phyloP scores from a whole-genome alignment of 2,797 vertebrate genomes.

The Karalla daura region DNA sequence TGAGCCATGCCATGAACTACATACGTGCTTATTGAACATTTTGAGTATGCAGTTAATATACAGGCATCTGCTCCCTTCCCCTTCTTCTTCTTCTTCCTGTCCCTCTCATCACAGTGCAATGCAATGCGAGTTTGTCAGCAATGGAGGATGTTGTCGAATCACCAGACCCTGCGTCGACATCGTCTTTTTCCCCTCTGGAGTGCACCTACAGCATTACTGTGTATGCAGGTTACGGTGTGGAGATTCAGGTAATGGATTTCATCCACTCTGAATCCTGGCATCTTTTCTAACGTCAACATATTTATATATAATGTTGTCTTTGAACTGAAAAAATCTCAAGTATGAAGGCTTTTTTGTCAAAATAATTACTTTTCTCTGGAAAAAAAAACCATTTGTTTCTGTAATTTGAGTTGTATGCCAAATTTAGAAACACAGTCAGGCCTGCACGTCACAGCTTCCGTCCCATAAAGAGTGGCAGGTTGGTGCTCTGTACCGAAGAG shows the following conservation, averaged over 20 bases:
- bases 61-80: not conserved
- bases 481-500: not conserved
- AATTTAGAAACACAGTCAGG: not conserved
- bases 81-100: constrained; percentile 4
- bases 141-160: constrained; percentile 92
- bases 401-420: no score
- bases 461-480: not conserved
- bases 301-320: not conserved
- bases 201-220: constrained; percentile 94
- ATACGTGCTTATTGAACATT: no score
- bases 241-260: constrained; percentile 86
- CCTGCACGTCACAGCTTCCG: not conserved
- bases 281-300: not conserved
- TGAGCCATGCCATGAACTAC: not conserved
- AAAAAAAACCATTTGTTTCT: no score
- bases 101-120: constrained; percentile 83
- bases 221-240: constrained; percentile 92
- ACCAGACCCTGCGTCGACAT: constrained; percentile 83
- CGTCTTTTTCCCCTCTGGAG: constrained; percentile 86
- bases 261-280: not conserved
- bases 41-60: no score
- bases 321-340: not conserved
- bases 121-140: constrained; percentile 90
- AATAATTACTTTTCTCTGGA: not conserved
- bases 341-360: no score